These are phyloP conservation scores for Pomacea canaliculata DNA, from an alignment of 2,888 invertebrate species.

Conservation along the genomic window DNA sequence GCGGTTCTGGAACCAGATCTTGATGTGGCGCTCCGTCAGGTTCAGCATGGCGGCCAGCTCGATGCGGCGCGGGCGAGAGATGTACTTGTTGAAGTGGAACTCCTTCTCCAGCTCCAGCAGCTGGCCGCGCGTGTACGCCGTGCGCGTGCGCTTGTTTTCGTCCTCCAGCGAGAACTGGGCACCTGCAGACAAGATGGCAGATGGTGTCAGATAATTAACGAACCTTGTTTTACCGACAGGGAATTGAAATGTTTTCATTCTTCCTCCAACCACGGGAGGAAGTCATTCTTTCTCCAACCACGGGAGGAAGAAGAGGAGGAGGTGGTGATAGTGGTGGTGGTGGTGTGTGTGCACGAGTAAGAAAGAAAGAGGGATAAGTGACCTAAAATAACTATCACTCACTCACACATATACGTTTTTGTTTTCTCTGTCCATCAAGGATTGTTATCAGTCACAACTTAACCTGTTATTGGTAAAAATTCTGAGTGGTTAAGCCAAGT, in stretches of 20 bases:
- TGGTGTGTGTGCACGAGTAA: too few species aligned
- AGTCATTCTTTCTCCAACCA: too few species aligned
- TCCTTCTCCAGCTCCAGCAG: conserved; percentile 97
- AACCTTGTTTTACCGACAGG: neutral
- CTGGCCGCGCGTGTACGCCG: conserved; percentile 97
- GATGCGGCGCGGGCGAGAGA: conserved; percentile 95
- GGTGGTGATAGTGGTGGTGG: too few species aligned
- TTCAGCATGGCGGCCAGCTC: conserved; percentile 97
- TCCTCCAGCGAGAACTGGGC: conserved; percentile 65
- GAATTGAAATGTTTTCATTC: neutral
- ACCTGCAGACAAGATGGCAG: conserved; percentile 44
- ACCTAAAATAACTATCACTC: too few species aligned
- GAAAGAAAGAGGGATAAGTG: too few species aligned
- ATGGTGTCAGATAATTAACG: conserved; percentile 19
- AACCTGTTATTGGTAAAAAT: too few species aligned
- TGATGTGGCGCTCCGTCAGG: conserved; percentile 92
- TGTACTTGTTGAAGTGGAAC: conserved; percentile 98
- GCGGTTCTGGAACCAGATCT: conserved; percentile 73
- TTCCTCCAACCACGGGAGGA: too few species aligned
- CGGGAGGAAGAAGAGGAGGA: too few species aligned
- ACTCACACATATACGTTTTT: too few species aligned
- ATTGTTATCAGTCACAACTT: too few species aligned
- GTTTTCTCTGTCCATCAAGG: too few species aligned
- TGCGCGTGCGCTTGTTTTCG: conserved; percentile 82
- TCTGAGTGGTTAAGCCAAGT: too few species aligned